A percentile compares a stretch with the other conserved stretches of the same genome.
Conservation (phyloP, 2,113 vertebrate genomes). For the Tonatia bakeri region DNA sequence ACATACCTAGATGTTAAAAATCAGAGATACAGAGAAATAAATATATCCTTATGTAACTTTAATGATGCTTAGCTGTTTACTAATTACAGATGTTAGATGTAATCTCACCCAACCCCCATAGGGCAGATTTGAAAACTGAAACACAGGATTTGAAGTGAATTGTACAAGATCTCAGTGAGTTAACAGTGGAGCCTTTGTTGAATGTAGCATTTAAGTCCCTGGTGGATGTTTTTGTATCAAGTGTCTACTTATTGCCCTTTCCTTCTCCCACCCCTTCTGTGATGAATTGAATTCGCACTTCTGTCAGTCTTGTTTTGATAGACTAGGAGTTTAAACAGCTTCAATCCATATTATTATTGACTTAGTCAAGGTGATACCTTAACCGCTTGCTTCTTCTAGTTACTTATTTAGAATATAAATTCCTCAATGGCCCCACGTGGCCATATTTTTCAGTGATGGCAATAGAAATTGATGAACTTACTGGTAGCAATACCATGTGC, state of each 20-base stretch:
- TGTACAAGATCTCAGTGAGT: background rate
- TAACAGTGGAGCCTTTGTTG: background rate
- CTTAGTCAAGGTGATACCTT: background rate
- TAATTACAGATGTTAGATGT: background rate
- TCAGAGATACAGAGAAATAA: background rate
- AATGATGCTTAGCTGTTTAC: background rate
- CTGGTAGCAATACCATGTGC: fast-evolving
- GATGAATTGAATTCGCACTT: background rate
- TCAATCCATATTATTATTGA: background rate
- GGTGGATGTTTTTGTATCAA: background rate
- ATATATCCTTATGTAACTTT: background rate
- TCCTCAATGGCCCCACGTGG: fast-evolving
- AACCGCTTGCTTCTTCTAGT: background rate
- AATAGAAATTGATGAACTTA: background rate
- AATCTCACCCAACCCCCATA: background rate
- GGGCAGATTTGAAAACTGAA: background rate
- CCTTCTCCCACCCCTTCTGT: background rate
- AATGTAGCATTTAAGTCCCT: background rate
- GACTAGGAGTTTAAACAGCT: background rate
- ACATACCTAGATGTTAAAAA: background rate
- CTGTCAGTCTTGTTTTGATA: background rate
- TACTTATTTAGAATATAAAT: background rate
- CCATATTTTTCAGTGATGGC: background rate
- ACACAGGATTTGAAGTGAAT: background rate
- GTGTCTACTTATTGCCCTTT: background rate